These are phyloP conservation scores for Cepphus grylle DNA, from an alignment of 2,113 vertebrate genomes.

Conservation along the genomic window DNA sequence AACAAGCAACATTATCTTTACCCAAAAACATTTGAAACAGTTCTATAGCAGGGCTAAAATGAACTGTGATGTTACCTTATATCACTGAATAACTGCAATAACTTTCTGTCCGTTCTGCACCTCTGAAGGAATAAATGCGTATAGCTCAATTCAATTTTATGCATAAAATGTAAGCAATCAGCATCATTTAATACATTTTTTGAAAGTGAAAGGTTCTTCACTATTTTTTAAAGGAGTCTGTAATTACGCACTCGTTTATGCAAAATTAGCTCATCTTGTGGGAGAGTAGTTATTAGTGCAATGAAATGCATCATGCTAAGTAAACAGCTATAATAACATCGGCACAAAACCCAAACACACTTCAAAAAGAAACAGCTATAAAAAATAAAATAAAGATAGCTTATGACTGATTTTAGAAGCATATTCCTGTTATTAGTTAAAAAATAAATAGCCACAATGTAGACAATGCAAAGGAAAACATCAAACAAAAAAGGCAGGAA, in stretches of 20 bases:
- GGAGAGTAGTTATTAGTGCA: not conserved
- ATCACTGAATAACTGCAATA: not conserved
- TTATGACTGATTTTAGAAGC: not conserved
- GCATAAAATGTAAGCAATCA: not conserved
- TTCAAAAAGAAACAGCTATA: not conserved
- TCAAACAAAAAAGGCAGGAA: not conserved
- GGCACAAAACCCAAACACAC: not conserved
- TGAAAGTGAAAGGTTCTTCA: not conserved
- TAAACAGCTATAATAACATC: not conserved
- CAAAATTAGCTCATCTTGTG: slow-evolving; percentile 28
- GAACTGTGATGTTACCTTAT: not conserved
- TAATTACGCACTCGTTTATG: slow-evolving; percentile 11
- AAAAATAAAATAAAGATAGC: not conserved
- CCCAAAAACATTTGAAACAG: not conserved
- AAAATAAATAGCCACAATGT: not conserved
- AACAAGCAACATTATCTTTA: not conserved
- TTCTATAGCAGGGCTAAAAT: not conserved
- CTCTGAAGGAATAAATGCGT: not conserved
- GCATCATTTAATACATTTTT: not conserved
- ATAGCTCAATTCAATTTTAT: not conserved
- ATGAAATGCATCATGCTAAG: not conserved
- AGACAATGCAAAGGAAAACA: not conserved
- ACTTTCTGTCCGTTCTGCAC: not conserved
- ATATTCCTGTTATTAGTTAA: not conserved
- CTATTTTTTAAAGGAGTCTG: not conserved